Evolutionary conservation across 2,888 invertebrate species (phyloP).

Genomic region (Nemotelus nigrinus): DNA sequence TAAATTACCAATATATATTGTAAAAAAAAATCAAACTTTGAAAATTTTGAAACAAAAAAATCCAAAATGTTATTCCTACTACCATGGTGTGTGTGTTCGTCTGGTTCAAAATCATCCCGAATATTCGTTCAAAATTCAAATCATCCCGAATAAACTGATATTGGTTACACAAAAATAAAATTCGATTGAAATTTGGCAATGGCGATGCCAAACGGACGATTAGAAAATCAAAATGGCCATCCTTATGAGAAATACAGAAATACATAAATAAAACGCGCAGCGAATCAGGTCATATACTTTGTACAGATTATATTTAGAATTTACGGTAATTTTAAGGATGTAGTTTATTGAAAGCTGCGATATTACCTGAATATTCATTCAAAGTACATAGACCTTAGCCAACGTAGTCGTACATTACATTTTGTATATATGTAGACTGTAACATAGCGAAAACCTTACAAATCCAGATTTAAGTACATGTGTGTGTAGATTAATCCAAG

Average conservation of each 20-base stretch:
- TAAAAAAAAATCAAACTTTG: constrained; percentile 29
- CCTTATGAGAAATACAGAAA: constrained; percentile 54
- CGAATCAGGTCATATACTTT: constrained; percentile 52
- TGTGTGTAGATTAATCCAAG: not conserved
- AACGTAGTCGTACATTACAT: not conserved
- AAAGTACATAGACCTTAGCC: constrained; percentile 9
- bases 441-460: not conserved
- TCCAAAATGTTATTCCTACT: constrained; percentile 36
- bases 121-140: constrained; percentile 12
- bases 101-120: constrained; percentile 15
- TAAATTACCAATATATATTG: constrained; percentile 19
- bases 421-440: constrained; percentile 10
- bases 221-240: constrained; percentile 54
- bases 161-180: constrained; percentile 16
- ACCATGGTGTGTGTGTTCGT: constrained; percentile 42
- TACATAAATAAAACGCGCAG: constrained; percentile 53
- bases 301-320: constrained; percentile 48
- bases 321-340: constrained; percentile 9
- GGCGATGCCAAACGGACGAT: constrained; percentile 13
- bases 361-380: constrained; percentile 26
- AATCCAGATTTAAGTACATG: not conserved
- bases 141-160: not conserved
- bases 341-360: constrained; percentile 24
- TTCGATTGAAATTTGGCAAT: not conserved
- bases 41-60: constrained; percentile 16